Percentiles rank a stretch among this genome's conserved stretches.
phyloP scores from a whole-genome alignment of 2,797 vertebrate genomes.

The Chromobotia macracanthus region DNA sequence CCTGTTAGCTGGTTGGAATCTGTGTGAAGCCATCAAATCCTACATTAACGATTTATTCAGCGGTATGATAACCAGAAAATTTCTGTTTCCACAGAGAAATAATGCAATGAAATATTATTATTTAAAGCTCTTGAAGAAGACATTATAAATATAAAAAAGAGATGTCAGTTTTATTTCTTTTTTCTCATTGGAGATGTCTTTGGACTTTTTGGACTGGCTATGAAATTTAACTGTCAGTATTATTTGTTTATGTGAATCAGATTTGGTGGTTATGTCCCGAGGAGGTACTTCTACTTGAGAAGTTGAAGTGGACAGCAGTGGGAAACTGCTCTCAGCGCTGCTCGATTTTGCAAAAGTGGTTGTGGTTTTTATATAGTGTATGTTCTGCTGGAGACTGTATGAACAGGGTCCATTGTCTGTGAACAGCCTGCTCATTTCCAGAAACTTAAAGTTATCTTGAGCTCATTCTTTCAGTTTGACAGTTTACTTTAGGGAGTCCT shows the following conservation, averaged over 20 bases:
- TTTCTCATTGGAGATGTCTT: conserved; percentile 5
- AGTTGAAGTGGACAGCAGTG: conserved; percentile 26
- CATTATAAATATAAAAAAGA: background rate
- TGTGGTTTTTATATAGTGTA: conserved; percentile 65
- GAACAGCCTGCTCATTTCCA: conserved; percentile 28
- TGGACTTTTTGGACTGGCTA: conserved; percentile 11
- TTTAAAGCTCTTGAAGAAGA: background rate
- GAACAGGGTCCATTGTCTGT: conserved; percentile 72
- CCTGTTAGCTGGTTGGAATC: too few relatives aligned
- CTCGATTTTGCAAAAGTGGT: conserved; percentile 33
- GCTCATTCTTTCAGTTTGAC: background rate
- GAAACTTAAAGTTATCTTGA: conserved; percentile 21
- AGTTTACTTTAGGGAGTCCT: background rate
- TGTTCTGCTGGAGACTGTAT: conserved; percentile 52
- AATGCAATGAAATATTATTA: conserved; percentile 9
- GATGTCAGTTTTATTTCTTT: background rate
- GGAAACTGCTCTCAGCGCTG: conserved; percentile 1
- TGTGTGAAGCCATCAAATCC: too few relatives aligned
- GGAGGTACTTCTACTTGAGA: conserved; percentile 40
- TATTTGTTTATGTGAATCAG: conserved; percentile 43
- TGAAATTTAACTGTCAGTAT: conserved; percentile 18
- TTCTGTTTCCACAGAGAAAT: background rate
- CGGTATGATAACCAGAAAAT: background rate
- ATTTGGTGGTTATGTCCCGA: conserved; percentile 22
- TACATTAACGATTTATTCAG: too few relatives aligned